These are phyloP conservation scores for Rana temporaria DNA, from an alignment of 2,113 vertebrate genomes.

Conservation along the genomic window DNA sequence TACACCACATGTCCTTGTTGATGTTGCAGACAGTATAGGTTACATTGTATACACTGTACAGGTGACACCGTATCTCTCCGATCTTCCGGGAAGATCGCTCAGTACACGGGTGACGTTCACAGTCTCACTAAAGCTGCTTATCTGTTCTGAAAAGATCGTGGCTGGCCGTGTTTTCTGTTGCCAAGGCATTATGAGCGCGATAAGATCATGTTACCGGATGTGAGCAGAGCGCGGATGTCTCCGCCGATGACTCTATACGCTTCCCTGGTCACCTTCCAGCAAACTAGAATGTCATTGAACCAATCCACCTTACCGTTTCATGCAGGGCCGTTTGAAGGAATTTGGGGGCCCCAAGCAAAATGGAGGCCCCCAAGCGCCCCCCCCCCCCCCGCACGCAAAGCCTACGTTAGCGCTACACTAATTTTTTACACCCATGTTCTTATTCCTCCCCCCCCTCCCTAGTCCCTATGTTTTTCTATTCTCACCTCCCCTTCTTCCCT, in stretches of 20 bases:
- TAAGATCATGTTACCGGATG: slow-evolving; percentile 9
- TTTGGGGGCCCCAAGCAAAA: too few relatives aligned
- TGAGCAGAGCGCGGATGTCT: neutral
- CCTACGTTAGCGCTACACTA: too few relatives aligned
- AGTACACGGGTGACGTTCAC: neutral
- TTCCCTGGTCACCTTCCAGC: neutral
- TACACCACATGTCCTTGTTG: neutral
- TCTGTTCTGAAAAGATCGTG: neutral
- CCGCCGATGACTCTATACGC: too few relatives aligned
- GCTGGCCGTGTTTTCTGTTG: neutral
- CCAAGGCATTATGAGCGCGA: neutral
- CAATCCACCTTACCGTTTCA: too few relatives aligned
- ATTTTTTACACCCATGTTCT: too few relatives aligned
- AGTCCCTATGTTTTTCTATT: too few relatives aligned
- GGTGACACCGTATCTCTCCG: neutral
- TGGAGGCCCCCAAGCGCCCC: too few relatives aligned
- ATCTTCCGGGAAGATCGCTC: neutral
- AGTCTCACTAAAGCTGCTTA: slow-evolving; percentile 9
- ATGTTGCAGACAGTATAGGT: neutral
- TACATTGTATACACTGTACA: neutral
- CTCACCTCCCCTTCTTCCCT: too few relatives aligned
- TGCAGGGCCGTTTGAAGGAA: too few relatives aligned
- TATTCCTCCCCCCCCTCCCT: too few relatives aligned
- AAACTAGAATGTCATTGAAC: neutral
- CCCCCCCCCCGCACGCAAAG: too few relatives aligned